Percentiles rank a stretch among this genome's conserved stretches.
These are phyloP conservation scores for Nymphalis polychloros DNA, from an alignment of 2,888 invertebrate species.

Conservation along the genomic window DNA sequence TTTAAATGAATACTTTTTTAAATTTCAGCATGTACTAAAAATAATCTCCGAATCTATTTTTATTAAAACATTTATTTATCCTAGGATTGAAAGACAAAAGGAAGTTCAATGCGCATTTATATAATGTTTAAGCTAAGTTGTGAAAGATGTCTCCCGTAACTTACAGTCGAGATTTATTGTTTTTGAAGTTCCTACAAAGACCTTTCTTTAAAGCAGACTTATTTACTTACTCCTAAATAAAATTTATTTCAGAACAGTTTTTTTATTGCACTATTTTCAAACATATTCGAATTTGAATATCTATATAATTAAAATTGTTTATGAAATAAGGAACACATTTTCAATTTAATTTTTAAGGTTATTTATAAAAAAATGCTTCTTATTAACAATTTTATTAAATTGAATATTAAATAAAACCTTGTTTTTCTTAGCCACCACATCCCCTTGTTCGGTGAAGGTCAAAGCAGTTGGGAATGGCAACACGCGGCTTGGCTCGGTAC, in stretches of 20 bases:
- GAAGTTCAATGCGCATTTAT: not conserved
- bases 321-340: not conserved
- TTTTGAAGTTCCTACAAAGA: slow-evolving; percentile 33
- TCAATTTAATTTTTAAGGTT: not conserved
- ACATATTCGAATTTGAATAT: not conserved
- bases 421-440: slow-evolving; percentile 86
- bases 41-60: not conserved
- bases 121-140: slow-evolving; percentile 10
- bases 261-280: not conserved
- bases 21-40: slow-evolving; percentile 6
- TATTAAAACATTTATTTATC: not conserved
- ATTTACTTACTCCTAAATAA: slow-evolving; percentile 6
- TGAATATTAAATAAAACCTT: not conserved
- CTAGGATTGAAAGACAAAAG: not conserved
- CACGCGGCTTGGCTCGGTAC: slow-evolving; percentile 92
- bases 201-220: slow-evolving; percentile 40
- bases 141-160: slow-evolving; percentile 20
- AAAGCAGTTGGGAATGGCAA: slow-evolving; percentile 86
- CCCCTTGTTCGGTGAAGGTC: slow-evolving; percentile 90
- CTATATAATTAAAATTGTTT: too few relatives aligned
- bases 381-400: not conserved
- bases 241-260: not conserved
- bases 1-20: not conserved
- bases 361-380: not conserved
- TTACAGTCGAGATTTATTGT: slow-evolving; percentile 36